phyloP scores from a whole-genome alignment of 2,113 vertebrate genomes.

The Parus major region DNA sequence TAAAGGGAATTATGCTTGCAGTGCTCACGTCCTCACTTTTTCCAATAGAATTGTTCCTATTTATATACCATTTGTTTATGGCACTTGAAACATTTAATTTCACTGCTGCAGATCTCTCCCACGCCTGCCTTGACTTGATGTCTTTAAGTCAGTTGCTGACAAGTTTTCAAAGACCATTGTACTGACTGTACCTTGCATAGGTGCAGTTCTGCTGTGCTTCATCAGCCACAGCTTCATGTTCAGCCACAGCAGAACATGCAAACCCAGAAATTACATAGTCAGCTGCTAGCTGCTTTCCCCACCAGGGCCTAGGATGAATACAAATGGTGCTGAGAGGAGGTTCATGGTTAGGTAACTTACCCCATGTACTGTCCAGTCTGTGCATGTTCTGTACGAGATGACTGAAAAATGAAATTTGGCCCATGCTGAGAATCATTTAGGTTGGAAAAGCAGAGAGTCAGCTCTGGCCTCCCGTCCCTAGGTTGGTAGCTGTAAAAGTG shows the following conservation, averaged over 20 bases:
- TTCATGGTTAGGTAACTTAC: not conserved
- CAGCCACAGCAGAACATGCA: not conserved
- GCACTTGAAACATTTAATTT: not conserved
- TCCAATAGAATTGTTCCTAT: not conserved
- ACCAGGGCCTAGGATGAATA: not conserved
- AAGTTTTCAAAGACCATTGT: not conserved
- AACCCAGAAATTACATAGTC: not conserved
- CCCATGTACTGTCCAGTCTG: accelerated
- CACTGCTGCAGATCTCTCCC: not conserved
- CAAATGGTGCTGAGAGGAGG: not conserved
- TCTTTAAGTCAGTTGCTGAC: not conserved
- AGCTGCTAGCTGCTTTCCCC: not conserved
- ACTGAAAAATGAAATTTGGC: not conserved
- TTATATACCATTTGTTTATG: not conserved
- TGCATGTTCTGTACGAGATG: not conserved
- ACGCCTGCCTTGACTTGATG: not conserved
- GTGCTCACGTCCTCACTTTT: not conserved
- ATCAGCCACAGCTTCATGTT: not conserved
- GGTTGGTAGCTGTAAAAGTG: not conserved
- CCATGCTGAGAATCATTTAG: not conserved
- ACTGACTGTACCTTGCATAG: not conserved
- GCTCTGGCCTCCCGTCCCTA: not conserved
- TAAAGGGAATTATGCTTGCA: not conserved
- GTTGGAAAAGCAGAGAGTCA: not conserved
- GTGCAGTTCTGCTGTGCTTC: not conserved